These are phyloP conservation scores for Poeciliopsis paucimaculata DNA, from an alignment of 2,797 vertebrate species.

Conservation along the genomic window DNA sequence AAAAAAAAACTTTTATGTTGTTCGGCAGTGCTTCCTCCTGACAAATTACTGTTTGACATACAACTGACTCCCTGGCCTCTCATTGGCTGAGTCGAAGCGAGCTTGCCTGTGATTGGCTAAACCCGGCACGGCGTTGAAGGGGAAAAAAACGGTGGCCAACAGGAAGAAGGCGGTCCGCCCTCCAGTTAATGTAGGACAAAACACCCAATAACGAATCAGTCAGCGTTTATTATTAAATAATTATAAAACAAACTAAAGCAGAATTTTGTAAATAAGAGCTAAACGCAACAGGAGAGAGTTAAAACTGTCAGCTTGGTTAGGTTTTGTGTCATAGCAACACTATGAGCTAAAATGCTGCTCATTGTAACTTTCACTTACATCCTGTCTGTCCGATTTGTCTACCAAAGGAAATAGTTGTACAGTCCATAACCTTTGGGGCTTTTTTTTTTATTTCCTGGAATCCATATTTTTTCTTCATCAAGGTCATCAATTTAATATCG, in stretches of 20 bases:
- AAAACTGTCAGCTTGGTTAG: not conserved
- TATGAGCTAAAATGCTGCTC: not conserved
- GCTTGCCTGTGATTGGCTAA: slow-evolving; percentile 62
- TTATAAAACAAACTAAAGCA: not conserved
- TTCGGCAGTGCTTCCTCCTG: slow-evolving; percentile 65
- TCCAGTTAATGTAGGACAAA: slow-evolving; percentile 10
- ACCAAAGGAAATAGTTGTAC: not conserved
- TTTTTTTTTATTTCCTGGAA: not conserved
- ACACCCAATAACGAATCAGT: not conserved
- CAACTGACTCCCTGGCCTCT: slow-evolving; percentile 12
- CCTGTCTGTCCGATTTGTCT: not conserved
- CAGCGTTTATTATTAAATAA: not conserved
- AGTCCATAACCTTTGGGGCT: not conserved
- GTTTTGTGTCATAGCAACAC: not conserved
- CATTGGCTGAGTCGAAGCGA: slow-evolving; percentile 69
- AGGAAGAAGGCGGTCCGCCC: slow-evolving; percentile 55
- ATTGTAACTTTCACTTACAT: slow-evolving; percentile 10
- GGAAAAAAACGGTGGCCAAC: slow-evolving; percentile 41
- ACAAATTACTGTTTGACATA: slow-evolving; percentile 56
- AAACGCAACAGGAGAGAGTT: not conserved
- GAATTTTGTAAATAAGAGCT: not conserved
- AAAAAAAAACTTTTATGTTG: slow-evolving; percentile 65
- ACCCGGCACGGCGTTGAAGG: slow-evolving; percentile 13
- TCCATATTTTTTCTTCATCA: not conserved
- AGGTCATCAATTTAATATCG: not conserved